These are phyloP conservation scores for Formica aserva DNA, from an alignment of 2,888 invertebrate genomes.

Conservation along the genomic window DNA sequence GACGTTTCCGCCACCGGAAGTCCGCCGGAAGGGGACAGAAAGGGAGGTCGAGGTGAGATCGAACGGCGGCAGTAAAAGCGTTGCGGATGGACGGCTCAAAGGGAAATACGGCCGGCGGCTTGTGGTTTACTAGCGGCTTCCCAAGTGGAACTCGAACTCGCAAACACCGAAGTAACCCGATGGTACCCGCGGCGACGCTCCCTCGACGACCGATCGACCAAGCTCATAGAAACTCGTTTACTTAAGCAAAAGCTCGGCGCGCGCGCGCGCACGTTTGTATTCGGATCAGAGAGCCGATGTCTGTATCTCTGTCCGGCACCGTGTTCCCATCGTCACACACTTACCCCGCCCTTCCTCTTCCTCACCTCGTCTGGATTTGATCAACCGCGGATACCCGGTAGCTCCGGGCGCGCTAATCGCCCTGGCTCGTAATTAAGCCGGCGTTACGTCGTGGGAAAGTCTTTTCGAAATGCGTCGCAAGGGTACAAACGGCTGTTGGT, in stretches of 20 bases:
- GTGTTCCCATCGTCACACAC: constrained; percentile 48
- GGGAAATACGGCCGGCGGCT: constrained; percentile 50
- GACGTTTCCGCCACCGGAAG: constrained; percentile 31
- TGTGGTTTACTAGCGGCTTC: constrained; percentile 65
- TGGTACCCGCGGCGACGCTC: constrained; percentile 22
- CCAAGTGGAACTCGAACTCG: constrained; percentile 61
- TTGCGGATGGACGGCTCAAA: constrained; percentile 54
- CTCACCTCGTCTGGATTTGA: constrained; percentile 50
- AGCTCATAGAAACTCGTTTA: constrained; percentile 66
- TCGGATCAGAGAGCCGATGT: constrained; percentile 61
- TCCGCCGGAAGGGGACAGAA: constrained; percentile 1
- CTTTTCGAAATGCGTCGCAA: constrained; percentile 31
- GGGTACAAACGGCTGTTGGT: not conserved
- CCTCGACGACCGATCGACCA: constrained; percentile 48
- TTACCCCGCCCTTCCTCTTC: not conserved
- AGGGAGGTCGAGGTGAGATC: constrained; percentile 9
- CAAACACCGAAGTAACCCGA: constrained; percentile 51
- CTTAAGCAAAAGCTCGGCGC: constrained; percentile 57
- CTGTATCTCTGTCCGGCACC: constrained; percentile 25
- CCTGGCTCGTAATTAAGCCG: constrained; percentile 55
- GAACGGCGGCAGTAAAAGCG: constrained; percentile 34
- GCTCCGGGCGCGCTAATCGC: constrained; percentile 45
- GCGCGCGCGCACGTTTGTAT: constrained; percentile 57
- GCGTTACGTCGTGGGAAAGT: constrained; percentile 10
- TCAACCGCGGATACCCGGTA: constrained; percentile 57